Evolutionary conservation across 37 sponge, comb jelly and placozoan genomes (phyloP), one percentile per base, ranked within the genome.

Genomic region (Cladorhizidae sp.): DNA sequence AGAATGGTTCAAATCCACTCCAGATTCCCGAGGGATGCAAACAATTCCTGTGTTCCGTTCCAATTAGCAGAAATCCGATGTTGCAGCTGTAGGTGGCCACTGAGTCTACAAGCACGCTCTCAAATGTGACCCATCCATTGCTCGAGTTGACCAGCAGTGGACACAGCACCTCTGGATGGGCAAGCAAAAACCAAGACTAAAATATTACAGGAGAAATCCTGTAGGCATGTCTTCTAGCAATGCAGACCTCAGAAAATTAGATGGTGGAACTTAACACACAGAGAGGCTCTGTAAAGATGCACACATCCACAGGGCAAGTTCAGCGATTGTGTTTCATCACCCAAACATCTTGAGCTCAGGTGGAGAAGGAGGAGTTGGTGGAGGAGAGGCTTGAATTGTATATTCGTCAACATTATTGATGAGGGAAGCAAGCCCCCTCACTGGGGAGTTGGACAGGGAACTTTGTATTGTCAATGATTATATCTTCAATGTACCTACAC

Each of bases 1-100:
- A 76, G 15, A 36, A 39, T 23, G 77, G 77, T 39, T 58, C 26
- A 41, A 11, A 38, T 32, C 62, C 62, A 61, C 40, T 76, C 77
- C 77, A 76, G 7, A 18, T 25, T 76, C 77, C 77, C 1, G 43
- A 9, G 33, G 2, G 35, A 67, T 5, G 18, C 23, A 29, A 7
- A 32, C 74, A 74, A 7, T 31, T 37, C 37, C 74, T 51, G 9
- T 54, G 56, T 3, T 1, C 7, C 37, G 12, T 37, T 18, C 74
- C 74, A 9, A 32, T 33, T 17, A 74, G 8, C 21, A 8, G 33
- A 37, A 55, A 74, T 28, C 74, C 64, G 1, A 17, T 7, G 12
- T 40, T 40, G 45, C 67, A 65, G 37, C 38, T 65, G 68, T 79
- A 65, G 37, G 49, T 41, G 11, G 72, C 72, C 29, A 41, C 45